Percentiles rank a stretch among this genome's conserved stretches.
Conservation (phyloP, 2,888 invertebrate species). For the Acleris holmiana region DNA sequence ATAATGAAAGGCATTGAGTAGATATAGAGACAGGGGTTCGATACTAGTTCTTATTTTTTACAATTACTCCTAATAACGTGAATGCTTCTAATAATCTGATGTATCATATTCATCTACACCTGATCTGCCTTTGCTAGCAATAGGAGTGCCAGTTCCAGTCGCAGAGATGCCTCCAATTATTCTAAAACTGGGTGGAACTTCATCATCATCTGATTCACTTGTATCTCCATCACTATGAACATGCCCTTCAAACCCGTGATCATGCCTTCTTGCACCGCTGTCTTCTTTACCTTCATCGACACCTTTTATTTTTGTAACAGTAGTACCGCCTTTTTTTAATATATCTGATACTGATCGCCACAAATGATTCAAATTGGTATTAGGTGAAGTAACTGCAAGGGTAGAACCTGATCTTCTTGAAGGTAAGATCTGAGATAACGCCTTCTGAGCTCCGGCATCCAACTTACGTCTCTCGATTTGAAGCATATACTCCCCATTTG, state of each 20-base stretch:
- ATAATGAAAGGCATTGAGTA: too few relatives aligned
- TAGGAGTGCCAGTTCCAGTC: conserved; percentile 65
- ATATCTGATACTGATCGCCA: background rate
- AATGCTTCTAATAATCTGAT: too few relatives aligned
- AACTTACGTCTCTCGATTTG: conserved; percentile 4
- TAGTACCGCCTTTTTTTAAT: background rate
- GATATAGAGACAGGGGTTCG: too few relatives aligned
- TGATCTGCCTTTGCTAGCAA: conserved; percentile 64
- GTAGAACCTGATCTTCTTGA: too few relatives aligned
- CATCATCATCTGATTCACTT: conserved; percentile 32
- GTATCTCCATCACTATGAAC: too few relatives aligned
- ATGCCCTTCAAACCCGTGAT: too few relatives aligned
- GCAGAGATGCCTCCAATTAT: conserved; percentile 72
- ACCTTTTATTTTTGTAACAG: background rate
- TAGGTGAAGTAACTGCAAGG: background rate
- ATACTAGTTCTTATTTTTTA: too few relatives aligned
- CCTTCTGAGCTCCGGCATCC: background rate
- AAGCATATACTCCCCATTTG: background rate
- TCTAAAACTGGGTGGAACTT: conserved; percentile 50
- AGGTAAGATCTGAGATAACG: background rate
- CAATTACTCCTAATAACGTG: too few relatives aligned
- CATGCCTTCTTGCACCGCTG: background rate
- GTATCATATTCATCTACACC: conserved; percentile 37
- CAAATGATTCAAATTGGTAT: background rate
- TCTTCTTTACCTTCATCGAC: background rate